Evolutionary conservation across 1,140 invertebrate species (phyloP).

Genomic region (Sipha flava): DNA sequence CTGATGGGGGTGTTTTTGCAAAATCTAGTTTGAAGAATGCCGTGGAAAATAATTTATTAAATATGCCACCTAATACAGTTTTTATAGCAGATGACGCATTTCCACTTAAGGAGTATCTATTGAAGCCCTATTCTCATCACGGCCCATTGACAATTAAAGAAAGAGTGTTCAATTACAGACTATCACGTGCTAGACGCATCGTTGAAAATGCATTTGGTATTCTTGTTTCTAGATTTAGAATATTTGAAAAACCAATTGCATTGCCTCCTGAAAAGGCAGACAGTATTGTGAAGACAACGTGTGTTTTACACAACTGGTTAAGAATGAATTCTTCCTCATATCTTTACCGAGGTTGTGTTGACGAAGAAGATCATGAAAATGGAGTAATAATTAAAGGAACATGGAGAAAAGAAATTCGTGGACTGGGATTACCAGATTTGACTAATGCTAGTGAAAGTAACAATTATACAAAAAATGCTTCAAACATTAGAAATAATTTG

Average conservation of each 20-base stretch:
- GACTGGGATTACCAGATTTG: background rate
- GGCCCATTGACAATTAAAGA: slow-evolving; percentile 34
- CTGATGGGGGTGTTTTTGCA: slow-evolving; percentile 36
- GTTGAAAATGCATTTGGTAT: slow-evolving; percentile 46
- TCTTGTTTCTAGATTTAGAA: slow-evolving; percentile 44
- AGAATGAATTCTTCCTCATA: background rate
- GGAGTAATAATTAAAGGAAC: background rate
- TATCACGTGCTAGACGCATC: slow-evolving; percentile 39
- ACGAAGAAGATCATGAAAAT: background rate
- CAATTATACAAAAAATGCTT: background rate
- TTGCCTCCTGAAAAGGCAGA: background rate
- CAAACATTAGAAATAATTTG: background rate
- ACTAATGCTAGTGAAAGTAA: background rate
- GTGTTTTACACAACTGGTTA: background rate
- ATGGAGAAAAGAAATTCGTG: background rate
- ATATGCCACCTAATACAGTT: slow-evolving; percentile 16
- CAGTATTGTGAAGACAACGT: background rate
- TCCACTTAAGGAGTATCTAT: slow-evolving; percentile 19
- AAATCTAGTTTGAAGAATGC: slow-evolving; percentile 39
- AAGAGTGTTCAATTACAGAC: slow-evolving; percentile 43
- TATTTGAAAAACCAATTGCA: slow-evolving; percentile 42
- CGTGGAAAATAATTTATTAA: slow-evolving; percentile 34
- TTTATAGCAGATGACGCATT: slow-evolving; percentile 34
- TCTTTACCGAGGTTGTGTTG: background rate
- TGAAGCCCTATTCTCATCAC: slow-evolving; percentile 10